Evolutionary conservation across 2,888 invertebrate genomes (phyloP).

Genomic region (Pristionchus maxplancki): DNA sequence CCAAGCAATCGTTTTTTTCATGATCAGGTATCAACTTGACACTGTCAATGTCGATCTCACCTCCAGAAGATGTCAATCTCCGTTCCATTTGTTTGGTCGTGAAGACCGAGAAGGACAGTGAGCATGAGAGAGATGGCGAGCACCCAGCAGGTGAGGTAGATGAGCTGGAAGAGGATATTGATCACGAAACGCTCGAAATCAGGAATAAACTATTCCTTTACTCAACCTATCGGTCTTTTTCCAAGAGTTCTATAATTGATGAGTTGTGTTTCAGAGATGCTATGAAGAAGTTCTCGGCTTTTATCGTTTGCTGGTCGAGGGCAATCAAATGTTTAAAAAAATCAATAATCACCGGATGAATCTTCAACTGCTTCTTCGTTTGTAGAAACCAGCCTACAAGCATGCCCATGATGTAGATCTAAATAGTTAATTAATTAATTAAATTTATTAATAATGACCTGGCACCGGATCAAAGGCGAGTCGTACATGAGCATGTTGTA

Average conservation of each 20-base stretch:
- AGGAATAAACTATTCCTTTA: no score
- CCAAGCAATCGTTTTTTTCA: no score
- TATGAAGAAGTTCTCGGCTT: no score
- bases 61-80: slow-evolving; percentile 44
- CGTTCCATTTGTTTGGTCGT: slow-evolving; percentile 41
- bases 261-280: no score
- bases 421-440: neutral
- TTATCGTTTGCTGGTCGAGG: no score
- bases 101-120: slow-evolving; percentile 27
- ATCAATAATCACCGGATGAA: neutral
- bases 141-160: slow-evolving; percentile 52
- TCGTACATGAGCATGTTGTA: slow-evolving; percentile 54
- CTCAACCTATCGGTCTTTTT: no score
- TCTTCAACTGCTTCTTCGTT: slow-evolving; percentile 43
- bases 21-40: no score
- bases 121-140: slow-evolving; percentile 50
- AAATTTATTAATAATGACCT: neutral
- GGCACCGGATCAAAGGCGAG: slow-evolving; percentile 53
- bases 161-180: slow-evolving; percentile 15
- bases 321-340: no score
- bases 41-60: no score
- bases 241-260: no score
- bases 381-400: slow-evolving; percentile 53
- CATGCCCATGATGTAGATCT: slow-evolving; percentile 55
- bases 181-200: no score